Base-by-base conservation (phyloP, 2,888 invertebrate genomes). In the Protonemura montana region DNA sequence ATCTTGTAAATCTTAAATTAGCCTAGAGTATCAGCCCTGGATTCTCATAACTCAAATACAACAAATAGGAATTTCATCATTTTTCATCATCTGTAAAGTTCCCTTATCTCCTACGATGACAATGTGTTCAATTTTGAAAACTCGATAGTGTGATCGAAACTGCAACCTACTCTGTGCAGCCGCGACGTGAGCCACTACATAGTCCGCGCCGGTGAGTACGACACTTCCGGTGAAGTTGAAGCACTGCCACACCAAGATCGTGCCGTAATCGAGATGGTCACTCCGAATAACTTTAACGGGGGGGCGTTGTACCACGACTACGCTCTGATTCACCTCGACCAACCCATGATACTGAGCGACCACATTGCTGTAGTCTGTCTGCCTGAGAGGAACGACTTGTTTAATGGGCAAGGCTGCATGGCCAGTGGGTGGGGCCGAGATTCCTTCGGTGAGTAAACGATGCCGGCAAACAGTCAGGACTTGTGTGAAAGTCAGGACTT, bases 341-440 rank as follows among this genome's bases (percentile, higher is more conserved):
- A 89, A 26, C 89, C 90, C 0, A 89, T 90, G 0, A 87, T 88
- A 28, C 89, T 91, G 84, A 90, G 90, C 1, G 90, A 89, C 0
- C 90, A 91, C 87, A 89, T 91, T n/a, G 91, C 90, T 87, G 90
- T 91, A 6, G 88, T 91, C 30, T 91, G 91, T 88, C 88, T 91
- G 83, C 91, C 91, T 0, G 88, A 89, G 25, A 87, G 86, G 1
- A 88, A 89, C 81, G 87, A 89, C 25, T 87, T 88, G 59, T 90
- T 90, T 87, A 89, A 90, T 77, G 88, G 89, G 2, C 88, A 88
- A 78, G 87, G 89, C 21, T 91, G 91, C 87, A 89, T 89, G 76
- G 91, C 91, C 30, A 90, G 91, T n/a, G 91, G 91, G 26, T 91
- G 91, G 91, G 91, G 91, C 41, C 91, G 90, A 87, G 89, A 90